Evolutionary conservation across 2,888 invertebrate species (phyloP).

Genomic region (Rhagium mordax): DNA sequence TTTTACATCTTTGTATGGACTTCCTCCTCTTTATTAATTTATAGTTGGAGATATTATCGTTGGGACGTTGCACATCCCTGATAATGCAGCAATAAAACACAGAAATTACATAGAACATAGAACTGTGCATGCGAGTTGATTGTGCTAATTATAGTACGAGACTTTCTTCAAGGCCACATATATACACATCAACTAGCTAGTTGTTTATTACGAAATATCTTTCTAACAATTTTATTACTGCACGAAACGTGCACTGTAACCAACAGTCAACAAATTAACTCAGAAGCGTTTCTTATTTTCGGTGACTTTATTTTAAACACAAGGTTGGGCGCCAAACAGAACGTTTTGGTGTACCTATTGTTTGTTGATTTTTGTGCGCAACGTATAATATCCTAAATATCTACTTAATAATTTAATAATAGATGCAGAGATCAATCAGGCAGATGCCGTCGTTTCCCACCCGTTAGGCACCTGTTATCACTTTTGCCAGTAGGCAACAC

Average conservation of each 20-base stretch:
- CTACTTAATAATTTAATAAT: background rate
- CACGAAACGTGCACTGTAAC: conserved; percentile 13
- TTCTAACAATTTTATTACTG: conserved; percentile 10
- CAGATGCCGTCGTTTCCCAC: conserved; percentile 36
- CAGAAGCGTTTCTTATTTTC: background rate
- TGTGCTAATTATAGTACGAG: conserved; percentile 63
- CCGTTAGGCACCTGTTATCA: conserved; percentile 36
- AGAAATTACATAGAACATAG: conserved; percentile 41
- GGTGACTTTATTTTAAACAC: background rate
- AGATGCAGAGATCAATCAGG: conserved; percentile 1
- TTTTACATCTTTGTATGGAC: conserved; percentile 6
- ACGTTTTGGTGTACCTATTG: background rate
- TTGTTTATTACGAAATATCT: conserved; percentile 31
- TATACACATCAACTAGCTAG: conserved; percentile 34
- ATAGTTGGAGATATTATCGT: background rate
- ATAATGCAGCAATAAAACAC: conserved; percentile 38
- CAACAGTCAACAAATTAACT: conserved; percentile 15
- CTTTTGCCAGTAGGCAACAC: background rate
- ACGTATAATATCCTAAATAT: background rate
- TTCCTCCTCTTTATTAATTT: conserved; percentile 11
- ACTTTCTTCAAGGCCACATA: conserved; percentile 59
- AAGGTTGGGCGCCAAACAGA: background rate
- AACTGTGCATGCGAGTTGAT: conserved; percentile 58
- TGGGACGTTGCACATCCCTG: conserved; percentile 33
- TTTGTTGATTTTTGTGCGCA: background rate